These are phyloP conservation scores for Nyctereutes procyonoides DNA, from an alignment of 2,113 vertebrate species.

Conservation along the genomic window DNA sequence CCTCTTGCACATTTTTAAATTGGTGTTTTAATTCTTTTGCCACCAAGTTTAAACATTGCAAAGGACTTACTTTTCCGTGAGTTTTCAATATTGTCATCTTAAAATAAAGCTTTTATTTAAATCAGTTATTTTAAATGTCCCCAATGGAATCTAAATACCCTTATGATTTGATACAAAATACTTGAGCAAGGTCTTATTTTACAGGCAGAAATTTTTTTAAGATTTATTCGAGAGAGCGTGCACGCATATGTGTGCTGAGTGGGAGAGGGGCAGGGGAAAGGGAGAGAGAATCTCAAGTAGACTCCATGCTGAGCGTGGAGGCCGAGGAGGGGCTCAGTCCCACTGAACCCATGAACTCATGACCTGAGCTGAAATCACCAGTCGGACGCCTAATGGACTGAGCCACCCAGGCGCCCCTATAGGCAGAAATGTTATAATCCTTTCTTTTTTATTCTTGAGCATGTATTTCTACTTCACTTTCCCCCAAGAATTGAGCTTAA, in stretches of 20 bases:
- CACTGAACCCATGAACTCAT: background rate
- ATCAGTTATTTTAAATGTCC: background rate
- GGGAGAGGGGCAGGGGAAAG: background rate
- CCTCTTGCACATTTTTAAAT: background rate
- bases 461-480: background rate
- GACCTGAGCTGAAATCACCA: background rate
- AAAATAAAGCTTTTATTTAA: background rate
- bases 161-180: conserved; percentile 26
- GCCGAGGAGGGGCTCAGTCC: background rate
- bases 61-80: background rate
- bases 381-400: no score
- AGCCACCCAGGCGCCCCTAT: background rate
- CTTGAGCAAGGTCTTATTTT: background rate
- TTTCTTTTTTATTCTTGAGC: conserved; percentile 51
- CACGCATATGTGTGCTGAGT: background rate
- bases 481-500: background rate
- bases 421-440: background rate
- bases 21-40: background rate
- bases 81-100: conserved; percentile 23
- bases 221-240: no score
- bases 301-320: background rate
- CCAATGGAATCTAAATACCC: background rate
- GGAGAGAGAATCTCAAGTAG: background rate
- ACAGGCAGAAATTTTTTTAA: background rate
- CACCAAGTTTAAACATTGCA: background rate